phyloP scores from a whole-genome alignment of 2,113 vertebrate species.

The Dendropsophus ebraccatus region DNA sequence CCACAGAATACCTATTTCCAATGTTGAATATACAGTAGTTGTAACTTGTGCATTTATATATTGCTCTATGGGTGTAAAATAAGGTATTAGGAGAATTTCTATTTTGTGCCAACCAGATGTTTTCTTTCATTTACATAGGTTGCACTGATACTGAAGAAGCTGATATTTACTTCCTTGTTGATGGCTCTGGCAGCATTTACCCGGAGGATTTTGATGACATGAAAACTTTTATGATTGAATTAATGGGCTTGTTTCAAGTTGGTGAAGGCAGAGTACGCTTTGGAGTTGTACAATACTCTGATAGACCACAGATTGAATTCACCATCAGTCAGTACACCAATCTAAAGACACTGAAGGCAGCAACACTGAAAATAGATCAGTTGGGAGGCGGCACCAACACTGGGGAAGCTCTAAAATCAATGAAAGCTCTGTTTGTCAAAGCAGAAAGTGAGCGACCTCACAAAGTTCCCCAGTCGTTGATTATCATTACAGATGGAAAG shows the following conservation, averaged over 20 bases:
- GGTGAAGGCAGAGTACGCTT: constrained; percentile 75
- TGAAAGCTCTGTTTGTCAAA: constrained; percentile 70
- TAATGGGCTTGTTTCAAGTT: constrained; percentile 72
- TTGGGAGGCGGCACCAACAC: constrained; percentile 73
- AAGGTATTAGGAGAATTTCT: no score
- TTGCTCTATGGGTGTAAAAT: no score
- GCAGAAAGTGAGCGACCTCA: constrained; percentile 63
- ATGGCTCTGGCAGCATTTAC: constrained; percentile 79
- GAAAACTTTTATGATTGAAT: constrained; percentile 79
- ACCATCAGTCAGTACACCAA: constrained; percentile 65
- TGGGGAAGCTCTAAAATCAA: constrained; percentile 73
- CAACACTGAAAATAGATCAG: constrained; percentile 70
- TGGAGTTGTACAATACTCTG: constrained; percentile 78
- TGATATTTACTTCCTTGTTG: constrained; percentile 87
- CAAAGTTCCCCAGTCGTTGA: constrained; percentile 72
- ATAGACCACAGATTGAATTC: constrained; percentile 68
- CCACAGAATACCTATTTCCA: no score
- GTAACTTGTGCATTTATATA: no score
- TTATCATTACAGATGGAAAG: constrained; percentile 81
- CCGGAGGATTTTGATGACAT: constrained; percentile 75
- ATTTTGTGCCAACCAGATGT: not conserved
- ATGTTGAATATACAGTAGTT: no score
- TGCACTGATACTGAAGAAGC: constrained; percentile 80
- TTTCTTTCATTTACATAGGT: constrained; percentile 64
- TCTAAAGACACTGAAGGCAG: constrained; percentile 65